Percentiles rank a stretch among this genome's conserved stretches.
Conservation (phyloP, 2,797 vertebrate genomes). For the Lophotriccus pileatus region DNA sequence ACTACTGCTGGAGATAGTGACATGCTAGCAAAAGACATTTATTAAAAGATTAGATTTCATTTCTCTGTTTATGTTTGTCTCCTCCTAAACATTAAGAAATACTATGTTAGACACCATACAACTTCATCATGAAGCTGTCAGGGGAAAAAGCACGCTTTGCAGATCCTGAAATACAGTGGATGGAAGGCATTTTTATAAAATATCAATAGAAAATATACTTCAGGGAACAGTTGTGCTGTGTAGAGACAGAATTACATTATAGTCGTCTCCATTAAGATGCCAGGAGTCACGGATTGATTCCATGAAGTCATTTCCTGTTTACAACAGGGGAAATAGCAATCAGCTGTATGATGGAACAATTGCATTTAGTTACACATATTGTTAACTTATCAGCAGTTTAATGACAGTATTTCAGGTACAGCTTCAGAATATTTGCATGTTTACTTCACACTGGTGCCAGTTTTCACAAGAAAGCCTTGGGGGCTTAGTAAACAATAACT, state of each 20-base stretch:
- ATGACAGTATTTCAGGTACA: not conserved
- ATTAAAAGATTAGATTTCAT: not conserved
- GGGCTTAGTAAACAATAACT: not conserved
- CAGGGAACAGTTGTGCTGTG: not conserved
- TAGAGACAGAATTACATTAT: not conserved
- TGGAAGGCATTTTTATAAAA: constrained; percentile 12
- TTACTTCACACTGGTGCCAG: not conserved
- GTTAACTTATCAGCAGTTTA: not conserved
- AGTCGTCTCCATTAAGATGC: not conserved
- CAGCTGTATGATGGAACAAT: not conserved
- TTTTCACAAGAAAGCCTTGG: not conserved
- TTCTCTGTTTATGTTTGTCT: not conserved
- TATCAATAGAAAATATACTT: constrained; percentile 16
- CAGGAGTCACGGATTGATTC: not conserved
- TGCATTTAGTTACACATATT: not conserved
- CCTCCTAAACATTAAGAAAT: not conserved
- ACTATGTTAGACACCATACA: not conserved
- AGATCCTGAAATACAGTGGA: not conserved
- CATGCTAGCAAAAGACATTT: not conserved
- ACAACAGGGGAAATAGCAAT: not conserved
- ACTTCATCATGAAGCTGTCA: not conserved
- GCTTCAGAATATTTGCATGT: not conserved
- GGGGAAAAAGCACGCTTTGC: not conserved
- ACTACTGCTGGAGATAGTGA: not conserved
- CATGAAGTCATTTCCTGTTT: constrained; percentile 43